Percentiles rank a stretch among this genome's conserved stretches.
phyloP scores from a whole-genome alignment of 2,888 invertebrate genomes.

The Nebria salina region DNA sequence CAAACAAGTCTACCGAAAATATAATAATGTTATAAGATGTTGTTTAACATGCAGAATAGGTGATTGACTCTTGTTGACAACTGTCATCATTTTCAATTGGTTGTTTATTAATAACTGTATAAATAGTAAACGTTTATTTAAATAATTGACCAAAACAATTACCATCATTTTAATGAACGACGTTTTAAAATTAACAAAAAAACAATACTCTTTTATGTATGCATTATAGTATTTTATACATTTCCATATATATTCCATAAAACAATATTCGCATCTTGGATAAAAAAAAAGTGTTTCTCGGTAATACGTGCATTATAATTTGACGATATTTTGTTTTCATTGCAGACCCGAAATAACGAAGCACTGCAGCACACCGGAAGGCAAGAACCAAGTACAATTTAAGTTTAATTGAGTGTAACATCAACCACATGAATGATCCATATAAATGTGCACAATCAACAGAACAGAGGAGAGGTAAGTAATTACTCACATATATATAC shows the following conservation, averaged over 20 bases:
- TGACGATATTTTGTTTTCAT: background rate
- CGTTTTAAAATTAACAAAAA: no score
- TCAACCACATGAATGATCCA: background rate
- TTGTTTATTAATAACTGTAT: background rate
- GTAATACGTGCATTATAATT: no score
- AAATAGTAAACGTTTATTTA: background rate
- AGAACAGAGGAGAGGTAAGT: background rate
- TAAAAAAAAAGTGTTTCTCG: no score
- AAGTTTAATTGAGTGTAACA: background rate
- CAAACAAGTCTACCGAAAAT: background rate
- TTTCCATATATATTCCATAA: no score
- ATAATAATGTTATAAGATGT: conserved; percentile 1
- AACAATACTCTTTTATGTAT: no score
- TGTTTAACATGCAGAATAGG: background rate
- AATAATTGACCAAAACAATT: background rate
- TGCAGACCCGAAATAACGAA: background rate
- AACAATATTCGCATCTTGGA: no score
- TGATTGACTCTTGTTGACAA: background rate
- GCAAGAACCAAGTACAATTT: background rate
- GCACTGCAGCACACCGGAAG: background rate
- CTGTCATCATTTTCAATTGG: background rate
- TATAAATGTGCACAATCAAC: background rate
- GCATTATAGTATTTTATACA: no score
- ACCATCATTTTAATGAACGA: no score
- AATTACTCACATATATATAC: background rate